Conservation (phyloP, 2,888 invertebrate species). For the Drosophila koepferae region DNA sequence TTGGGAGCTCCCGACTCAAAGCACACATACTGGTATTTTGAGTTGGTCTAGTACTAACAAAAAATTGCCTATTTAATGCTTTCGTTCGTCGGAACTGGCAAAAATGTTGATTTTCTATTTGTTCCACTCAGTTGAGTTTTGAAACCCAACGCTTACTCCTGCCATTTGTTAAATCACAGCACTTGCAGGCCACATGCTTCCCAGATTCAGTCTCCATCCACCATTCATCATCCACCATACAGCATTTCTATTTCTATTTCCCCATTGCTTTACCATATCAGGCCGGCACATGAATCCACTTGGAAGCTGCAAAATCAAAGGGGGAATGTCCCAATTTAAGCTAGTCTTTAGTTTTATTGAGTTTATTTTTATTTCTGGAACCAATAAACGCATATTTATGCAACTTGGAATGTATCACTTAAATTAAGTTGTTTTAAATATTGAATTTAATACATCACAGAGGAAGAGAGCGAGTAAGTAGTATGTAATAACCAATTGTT, state of each 20-base stretch:
- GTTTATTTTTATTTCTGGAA: not conserved
- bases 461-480: slow-evolving; percentile 25
- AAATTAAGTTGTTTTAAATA: no score
- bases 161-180: slow-evolving; percentile 14
- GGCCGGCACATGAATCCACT: not conserved
- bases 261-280: not conserved
- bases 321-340: slow-evolving; percentile 8
- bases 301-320: not conserved
- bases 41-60: not conserved
- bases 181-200: slow-evolving; percentile 5
- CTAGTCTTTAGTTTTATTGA: slow-evolving; percentile 7
- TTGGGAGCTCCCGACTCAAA: not conserved
- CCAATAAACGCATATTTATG: not conserved
- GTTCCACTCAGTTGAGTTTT: slow-evolving; percentile 54
- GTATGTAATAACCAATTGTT: slow-evolving; percentile 50
- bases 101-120: slow-evolving; percentile 65
- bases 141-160: slow-evolving; percentile 37
- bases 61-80: slow-evolving; percentile 10
- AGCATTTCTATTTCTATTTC: not conserved
- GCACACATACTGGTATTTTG: not conserved
- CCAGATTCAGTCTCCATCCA: not conserved
- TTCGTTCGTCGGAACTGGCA: slow-evolving; percentile 33
- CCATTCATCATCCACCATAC: not conserved
- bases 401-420: not conserved
- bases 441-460: no score